phyloP scores from a whole-genome alignment of 1,140 invertebrate species.

The Drosophila auraria region DNA sequence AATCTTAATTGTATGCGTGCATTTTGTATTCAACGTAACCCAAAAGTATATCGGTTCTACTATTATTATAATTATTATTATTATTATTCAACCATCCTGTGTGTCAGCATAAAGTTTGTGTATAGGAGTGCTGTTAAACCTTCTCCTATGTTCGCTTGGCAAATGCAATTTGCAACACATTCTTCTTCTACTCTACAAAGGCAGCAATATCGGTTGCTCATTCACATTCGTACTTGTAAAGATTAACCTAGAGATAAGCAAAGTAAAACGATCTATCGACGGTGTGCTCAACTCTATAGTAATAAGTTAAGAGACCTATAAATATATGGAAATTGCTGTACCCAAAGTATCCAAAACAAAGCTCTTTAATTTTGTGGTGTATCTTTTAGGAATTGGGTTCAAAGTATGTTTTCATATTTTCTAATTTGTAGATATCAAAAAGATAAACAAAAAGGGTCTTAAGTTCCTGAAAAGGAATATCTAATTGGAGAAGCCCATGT shows the following conservation, averaged over 20 bases:
- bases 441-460: no score
- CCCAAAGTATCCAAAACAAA: slow-evolving; percentile 32
- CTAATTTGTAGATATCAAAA: background rate
- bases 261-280: slow-evolving; percentile 36
- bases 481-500: no score
- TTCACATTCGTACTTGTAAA: slow-evolving; percentile 48
- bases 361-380: slow-evolving; percentile 4
- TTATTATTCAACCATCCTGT: slow-evolving; percentile 36
- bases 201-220: slow-evolving; percentile 42
- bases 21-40: slow-evolving; percentile 66
- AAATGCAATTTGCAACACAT: slow-evolving; percentile 57
- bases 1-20: slow-evolving; percentile 71
- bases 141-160: slow-evolving; percentile 35
- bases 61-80: slow-evolving; percentile 41
- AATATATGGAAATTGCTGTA: slow-evolving; percentile 48
- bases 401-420: background rate
- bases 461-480: no score
- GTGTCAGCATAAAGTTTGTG: slow-evolving; percentile 33
- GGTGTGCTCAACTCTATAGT: slow-evolving; percentile 56
- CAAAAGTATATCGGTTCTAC: slow-evolving; percentile 57
- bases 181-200: slow-evolving; percentile 34
- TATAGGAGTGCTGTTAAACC: slow-evolving; percentile 55
- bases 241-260: slow-evolving; percentile 25
- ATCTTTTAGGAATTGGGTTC: slow-evolving; percentile 3
- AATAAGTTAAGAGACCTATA: slow-evolving; percentile 41